Base-by-base conservation (phyloP, 2,113 vertebrate species). In the Antennarius striatus region DNA sequence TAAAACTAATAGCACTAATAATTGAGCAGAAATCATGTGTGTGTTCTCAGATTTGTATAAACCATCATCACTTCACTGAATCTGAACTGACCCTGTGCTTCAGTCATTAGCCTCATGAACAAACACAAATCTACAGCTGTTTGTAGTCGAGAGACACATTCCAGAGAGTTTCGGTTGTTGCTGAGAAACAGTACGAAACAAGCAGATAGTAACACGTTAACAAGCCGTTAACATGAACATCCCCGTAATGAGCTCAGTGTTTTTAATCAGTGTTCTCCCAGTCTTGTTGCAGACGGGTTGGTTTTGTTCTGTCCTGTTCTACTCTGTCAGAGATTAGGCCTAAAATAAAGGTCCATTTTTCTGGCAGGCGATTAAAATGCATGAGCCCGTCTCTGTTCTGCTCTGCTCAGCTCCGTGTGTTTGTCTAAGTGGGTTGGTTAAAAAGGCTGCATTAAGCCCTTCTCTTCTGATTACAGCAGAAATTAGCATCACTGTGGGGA, bases 381-480 rank as follows among this genome's bases (percentile, higher is more conserved):
- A 93, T 93, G 90, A 92, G 87, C 73, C 77, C 51, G 61, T 80
- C 64, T 80, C 77, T 84, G 79, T 85, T 89, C 79, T 78, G 82
- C 82, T 80, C 81, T 68, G 84, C 81, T 90, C 84, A 84, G 86
- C 86, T 86, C 83, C 71, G 83, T 81, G 84, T 93, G 91, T 93
- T 93, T 93, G 92, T 93, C 88, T 92, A 93, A 92, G 91, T 91
- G 88, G 88, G 89, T 90, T 93, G 91, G 91, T 93, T 88, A 91
- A 91, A 51, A 93, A 93, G 89, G 89, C 82, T 75, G 90, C 90
- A 92, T 93, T 93, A 93, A 92, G 91, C 92, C 90, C 81, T 91
- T 91, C 93, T 91, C 88, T 85, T 90, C 90, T 93, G 92, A 93
- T 93, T 93, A 93, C 87, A 83, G 88, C 76, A 77, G 75, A 92